Percentiles rank a stretch among this genome's conserved stretches.
phyloP scores from a whole-genome alignment of 2,113 vertebrate species.

The Centrocercus urophasianus region DNA sequence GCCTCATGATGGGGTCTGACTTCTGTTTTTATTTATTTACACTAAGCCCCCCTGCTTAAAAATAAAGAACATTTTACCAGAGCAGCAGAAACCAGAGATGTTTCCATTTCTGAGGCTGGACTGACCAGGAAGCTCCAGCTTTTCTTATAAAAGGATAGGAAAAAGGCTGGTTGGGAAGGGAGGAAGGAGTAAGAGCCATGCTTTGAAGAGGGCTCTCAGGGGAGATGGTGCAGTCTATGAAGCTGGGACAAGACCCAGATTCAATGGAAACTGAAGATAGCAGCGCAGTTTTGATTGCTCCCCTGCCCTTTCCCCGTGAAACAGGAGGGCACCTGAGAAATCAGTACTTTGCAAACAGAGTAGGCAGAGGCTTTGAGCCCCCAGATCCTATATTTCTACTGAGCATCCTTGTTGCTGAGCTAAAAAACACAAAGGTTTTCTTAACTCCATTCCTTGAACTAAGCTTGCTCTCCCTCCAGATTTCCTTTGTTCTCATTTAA shows the following conservation, averaged over 20 bases:
- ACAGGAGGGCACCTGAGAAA: neutral
- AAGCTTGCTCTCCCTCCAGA: neutral
- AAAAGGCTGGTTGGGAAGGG: neutral
- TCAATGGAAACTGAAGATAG: neutral
- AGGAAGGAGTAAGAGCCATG: neutral
- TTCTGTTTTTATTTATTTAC: neutral
- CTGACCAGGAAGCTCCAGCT: neutral
- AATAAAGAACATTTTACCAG: neutral
- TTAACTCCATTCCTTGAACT: neutral
- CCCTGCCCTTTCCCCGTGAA: neutral
- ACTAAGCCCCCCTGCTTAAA: neutral
- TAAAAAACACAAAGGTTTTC: neutral
- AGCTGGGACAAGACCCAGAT: neutral
- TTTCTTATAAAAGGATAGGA: neutral
- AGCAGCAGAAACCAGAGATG: neutral
- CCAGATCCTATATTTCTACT: neutral
- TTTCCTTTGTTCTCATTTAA: constrained; percentile 43
- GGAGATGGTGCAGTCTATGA: neutral
- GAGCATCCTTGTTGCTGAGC: neutral
- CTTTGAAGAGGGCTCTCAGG: rapidly evolving
- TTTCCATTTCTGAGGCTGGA: neutral
- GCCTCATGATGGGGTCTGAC: neutral
- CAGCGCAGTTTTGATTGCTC: rapidly evolving
- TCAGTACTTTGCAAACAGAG: neutral
- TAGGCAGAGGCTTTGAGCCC: neutral